Conservation (phyloP, 1,140 invertebrate genomes). For the Callitettix versicolor region DNA sequence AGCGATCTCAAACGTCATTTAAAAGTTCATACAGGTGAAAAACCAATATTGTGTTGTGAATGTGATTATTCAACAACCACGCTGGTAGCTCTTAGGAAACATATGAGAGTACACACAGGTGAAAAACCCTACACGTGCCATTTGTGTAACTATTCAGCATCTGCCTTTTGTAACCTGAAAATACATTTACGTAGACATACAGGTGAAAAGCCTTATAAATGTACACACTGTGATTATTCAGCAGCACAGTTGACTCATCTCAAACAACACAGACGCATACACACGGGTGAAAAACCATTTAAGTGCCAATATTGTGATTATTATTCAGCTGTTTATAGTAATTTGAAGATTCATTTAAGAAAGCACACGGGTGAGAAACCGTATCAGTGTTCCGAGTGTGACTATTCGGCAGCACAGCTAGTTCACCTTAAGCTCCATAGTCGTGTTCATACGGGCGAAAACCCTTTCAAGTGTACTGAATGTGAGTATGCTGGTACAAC, state of each 20-base stretch:
- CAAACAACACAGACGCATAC: background rate
- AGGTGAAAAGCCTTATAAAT: constrained; percentile 1
- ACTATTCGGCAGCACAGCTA: constrained; percentile 27
- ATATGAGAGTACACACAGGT: too few relatives aligned
- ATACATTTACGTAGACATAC: background rate
- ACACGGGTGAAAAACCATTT: background rate
- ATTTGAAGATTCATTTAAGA: constrained; percentile 14
- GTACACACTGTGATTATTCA: background rate
- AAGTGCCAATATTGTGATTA: too few relatives aligned
- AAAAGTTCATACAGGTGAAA: background rate
- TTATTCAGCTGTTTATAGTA: too few relatives aligned
- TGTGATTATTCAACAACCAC: background rate
- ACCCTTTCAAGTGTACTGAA: background rate
- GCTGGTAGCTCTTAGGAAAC: too few relatives aligned
- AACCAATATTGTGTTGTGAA: background rate
- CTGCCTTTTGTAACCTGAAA: background rate
- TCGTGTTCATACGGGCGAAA: constrained; percentile 1
- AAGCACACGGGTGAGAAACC: constrained; percentile 21
- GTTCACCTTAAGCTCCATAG: constrained; percentile 5
- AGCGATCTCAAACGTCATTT: background rate
- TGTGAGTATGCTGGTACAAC: too few relatives aligned
- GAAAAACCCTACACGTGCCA: too few relatives aligned
- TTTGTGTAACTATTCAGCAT: too few relatives aligned
- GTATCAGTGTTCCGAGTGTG: constrained; percentile 33
- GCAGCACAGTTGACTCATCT: background rate